Conservation (phyloP, 2,888 invertebrate genomes). For the Plusia festucae region DNA sequence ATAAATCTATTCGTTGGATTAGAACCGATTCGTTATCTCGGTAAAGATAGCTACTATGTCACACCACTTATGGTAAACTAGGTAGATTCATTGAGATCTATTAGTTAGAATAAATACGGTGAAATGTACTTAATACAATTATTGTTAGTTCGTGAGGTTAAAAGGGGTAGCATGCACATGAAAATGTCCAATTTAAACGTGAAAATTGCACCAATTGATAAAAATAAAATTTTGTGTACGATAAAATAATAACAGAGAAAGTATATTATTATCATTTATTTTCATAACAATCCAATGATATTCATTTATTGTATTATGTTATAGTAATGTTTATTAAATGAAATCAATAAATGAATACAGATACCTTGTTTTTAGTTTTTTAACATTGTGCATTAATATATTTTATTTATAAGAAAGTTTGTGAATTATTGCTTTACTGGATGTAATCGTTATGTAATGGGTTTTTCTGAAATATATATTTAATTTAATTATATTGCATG, state of each 20-base stretch:
- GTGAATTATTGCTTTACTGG: no score
- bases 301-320: conserved; percentile 1
- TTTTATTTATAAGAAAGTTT: no score
- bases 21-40: conserved; percentile 52
- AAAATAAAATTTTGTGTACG: conserved; percentile 19
- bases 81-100: not conserved
- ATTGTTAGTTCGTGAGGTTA: not conserved
- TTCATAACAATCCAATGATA: conserved; percentile 11
- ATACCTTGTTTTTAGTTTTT: conserved; percentile 34
- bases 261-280: conserved; percentile 33
- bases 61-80: conserved; percentile 19
- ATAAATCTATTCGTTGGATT: conserved; percentile 51
- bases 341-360: conserved; percentile 13
- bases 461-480: no score
- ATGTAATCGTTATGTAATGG: no score
- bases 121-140: conserved; percentile 6
- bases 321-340: conserved; percentile 9
- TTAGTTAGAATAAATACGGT: conserved; percentile 8
- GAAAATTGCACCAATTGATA: conserved; percentile 39
- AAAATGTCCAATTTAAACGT: conserved; percentile 16
- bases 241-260: conserved; percentile 27
- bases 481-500: no score
- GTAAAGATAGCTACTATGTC: conserved; percentile 42
- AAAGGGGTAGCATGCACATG: conserved; percentile 25
- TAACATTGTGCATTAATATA: conserved; percentile 16